phyloP scores from a whole-genome alignment of 35 echinoderm and acorn worm genomes.

The Patiria miniata region DNA sequence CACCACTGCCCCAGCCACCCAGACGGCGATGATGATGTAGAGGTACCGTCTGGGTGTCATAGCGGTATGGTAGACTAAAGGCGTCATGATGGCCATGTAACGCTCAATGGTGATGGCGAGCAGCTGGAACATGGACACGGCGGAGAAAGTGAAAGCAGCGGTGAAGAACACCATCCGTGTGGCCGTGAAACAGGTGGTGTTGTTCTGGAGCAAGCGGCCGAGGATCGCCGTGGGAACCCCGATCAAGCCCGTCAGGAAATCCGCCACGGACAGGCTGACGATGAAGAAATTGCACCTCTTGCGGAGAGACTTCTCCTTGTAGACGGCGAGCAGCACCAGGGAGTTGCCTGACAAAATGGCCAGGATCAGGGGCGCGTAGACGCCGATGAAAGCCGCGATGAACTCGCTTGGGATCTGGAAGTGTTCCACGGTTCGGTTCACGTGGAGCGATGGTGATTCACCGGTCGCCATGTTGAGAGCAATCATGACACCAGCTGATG shows the following conservation, averaged over 20 bases:
- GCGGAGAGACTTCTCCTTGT: conserved; percentile 14
- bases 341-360: conserved; percentile 9
- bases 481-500: no score
- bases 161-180: conserved; percentile 33
- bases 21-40: conserved; percentile 7
- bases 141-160: conserved; percentile 30
- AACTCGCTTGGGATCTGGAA: neutral
- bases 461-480: neutral
- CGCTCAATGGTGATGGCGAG: conserved; percentile 43
- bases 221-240: neutral
- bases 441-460: neutral
- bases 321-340: conserved; percentile 28
- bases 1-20: neutral
- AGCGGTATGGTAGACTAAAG: conserved; percentile 6
- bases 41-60: neutral
- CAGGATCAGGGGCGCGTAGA: neutral
- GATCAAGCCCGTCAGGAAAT: conserved; percentile 24
- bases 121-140: conserved; percentile 41
- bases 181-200: conserved; percentile 1
- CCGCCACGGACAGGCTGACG: conserved; percentile 43
- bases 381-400: neutral
- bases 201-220: conserved; percentile 28
- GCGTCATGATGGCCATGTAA: conserved; percentile 37
- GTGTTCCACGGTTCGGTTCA: neutral
- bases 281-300: conserved; percentile 38